Evolutionary conservation across 2,113 vertebrate genomes (phyloP), one percentile per base, ranked within the genome.

Genomic region (Trematomus loennbergii): DNA sequence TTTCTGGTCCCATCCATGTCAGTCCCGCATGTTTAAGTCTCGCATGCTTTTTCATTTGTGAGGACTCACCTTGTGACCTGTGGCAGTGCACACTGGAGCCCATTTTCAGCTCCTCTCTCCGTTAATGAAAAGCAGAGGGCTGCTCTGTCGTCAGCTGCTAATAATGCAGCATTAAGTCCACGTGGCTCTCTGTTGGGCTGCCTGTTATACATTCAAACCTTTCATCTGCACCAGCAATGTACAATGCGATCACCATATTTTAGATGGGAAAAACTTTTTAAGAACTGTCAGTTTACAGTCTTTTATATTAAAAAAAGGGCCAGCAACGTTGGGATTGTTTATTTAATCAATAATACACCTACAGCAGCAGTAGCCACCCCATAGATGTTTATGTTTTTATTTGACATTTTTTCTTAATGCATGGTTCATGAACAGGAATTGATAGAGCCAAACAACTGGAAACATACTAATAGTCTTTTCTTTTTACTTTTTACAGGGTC

Each of bases 401-500:
- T 52, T 29, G 29, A 29, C 0, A 29, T 29, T 29, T 29, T 3
- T 29, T 29, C 29, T 29, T 29, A 29, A 29, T 29, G 29, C 29
- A 29, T 29, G 3, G 29, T 29, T 29, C 29, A 29, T 29, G 29
- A 29, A 29, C 20, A 12, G 45, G 0, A 12, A 11, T 25, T 2
- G 25, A 72, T 8, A 15, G 1, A 4, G 25, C 13, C 18, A 20
- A 11, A 17, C 17, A 48, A 9, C 49, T 16, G 45, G 1, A 63
- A 48, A 36, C 11, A 59, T 72, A 12, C 79, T 90, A 71, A 90
- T 54, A 17, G 15, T 45, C 53, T 58, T 62, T 54, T 89, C 75
- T 33, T 15, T 89, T 79, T 90, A 82, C 77, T 86, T 83, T 95
- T 88, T 90, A 55, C 96, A 99, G 97, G 91, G 91, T 96, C 93